Percentiles rank a stretch among this genome's conserved stretches.
Conservation (phyloP, 2,888 invertebrate genomes). For the Prosopocoilus inquinatus region DNA sequence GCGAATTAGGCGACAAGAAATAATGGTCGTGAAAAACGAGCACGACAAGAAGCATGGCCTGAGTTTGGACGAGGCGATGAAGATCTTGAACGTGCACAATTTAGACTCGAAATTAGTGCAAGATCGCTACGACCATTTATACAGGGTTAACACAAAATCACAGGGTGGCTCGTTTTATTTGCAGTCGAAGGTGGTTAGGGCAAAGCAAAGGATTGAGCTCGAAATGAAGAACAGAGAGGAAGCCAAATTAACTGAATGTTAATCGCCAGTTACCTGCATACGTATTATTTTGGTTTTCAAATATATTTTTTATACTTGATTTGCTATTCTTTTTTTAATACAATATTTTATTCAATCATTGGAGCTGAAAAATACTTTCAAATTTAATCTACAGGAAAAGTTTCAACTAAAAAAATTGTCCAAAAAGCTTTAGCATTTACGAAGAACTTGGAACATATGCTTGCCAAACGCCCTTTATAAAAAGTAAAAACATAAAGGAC, state of each 20-base stretch:
- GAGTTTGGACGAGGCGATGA: slow-evolving; percentile 71
- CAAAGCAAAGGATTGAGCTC: slow-evolving; percentile 77
- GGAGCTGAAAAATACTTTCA: too few species aligned
- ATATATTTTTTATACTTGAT: background rate
- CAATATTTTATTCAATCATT: too few species aligned
- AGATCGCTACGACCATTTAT: slow-evolving; percentile 80
- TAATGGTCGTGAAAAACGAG: background rate
- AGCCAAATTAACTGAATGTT: background rate
- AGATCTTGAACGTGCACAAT: slow-evolving; percentile 81
- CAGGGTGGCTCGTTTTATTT: slow-evolving; percentile 95
- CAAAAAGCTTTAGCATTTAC: background rate
- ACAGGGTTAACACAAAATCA: slow-evolving; percentile 79
- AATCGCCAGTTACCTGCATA: background rate
- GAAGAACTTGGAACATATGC: too few species aligned
- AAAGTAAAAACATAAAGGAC: too few species aligned
- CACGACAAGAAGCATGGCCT: slow-evolving; percentile 11
- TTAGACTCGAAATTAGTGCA: slow-evolving; percentile 60
- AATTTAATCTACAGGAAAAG: too few species aligned
- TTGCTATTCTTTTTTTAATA: background rate
- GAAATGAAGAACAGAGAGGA: slow-evolving; percentile 54
- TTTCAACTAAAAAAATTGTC: too few species aligned
- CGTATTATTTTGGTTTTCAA: too few species aligned
- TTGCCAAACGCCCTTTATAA: too few species aligned
- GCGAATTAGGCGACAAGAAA: slow-evolving; percentile 39
- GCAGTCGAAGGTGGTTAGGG: slow-evolving; percentile 90